phyloP scores from a whole-genome alignment of 1,140 invertebrate species.

The Bicyclus anynana region DNA sequence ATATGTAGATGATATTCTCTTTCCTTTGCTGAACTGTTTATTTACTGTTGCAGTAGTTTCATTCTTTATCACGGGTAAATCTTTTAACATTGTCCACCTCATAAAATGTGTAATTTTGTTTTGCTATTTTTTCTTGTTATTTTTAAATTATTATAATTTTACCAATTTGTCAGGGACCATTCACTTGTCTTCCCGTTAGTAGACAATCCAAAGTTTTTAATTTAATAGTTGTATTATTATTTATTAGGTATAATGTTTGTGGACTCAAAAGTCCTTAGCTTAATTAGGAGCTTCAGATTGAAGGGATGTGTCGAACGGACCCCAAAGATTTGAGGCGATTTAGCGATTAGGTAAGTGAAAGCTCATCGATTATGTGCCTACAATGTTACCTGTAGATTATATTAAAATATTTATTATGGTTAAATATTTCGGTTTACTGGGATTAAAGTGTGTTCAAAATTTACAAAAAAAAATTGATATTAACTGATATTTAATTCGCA shows the following conservation, averaged over 20 bases:
- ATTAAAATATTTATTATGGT: constrained; percentile 57
- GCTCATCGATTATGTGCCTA: constrained; percentile 73
- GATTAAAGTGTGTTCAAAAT: constrained; percentile 70
- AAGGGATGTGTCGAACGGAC: neutral
- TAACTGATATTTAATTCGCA: constrained; percentile 71
- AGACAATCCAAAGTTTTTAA: constrained; percentile 70
- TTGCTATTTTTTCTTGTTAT: constrained; percentile 23
- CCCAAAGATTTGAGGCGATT: constrained; percentile 20
- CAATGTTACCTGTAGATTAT: constrained; percentile 75
- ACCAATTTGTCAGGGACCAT: constrained; percentile 46
- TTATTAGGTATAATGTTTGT: constrained; percentile 53
- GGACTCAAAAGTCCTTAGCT: constrained; percentile 20
- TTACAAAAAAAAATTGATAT: constrained; percentile 55
- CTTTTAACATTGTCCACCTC: constrained; percentile 15
- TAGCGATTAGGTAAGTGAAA: constrained; percentile 43
- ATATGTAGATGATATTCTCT: constrained; percentile 39
- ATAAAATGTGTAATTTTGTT: constrained; percentile 12
- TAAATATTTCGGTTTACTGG: constrained; percentile 56
- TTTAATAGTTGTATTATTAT: constrained; percentile 49
- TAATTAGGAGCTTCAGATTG: constrained; percentile 9
- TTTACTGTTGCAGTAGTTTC: constrained; percentile 12
- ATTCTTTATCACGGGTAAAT: constrained; percentile 45
- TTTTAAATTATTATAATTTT: constrained; percentile 29
- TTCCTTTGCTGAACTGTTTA: constrained; percentile 15
- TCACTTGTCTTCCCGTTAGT: constrained; percentile 62